Evolutionary conservation across 2,888 invertebrate species (phyloP).

Genomic region (Candidula unifasciata): DNA sequence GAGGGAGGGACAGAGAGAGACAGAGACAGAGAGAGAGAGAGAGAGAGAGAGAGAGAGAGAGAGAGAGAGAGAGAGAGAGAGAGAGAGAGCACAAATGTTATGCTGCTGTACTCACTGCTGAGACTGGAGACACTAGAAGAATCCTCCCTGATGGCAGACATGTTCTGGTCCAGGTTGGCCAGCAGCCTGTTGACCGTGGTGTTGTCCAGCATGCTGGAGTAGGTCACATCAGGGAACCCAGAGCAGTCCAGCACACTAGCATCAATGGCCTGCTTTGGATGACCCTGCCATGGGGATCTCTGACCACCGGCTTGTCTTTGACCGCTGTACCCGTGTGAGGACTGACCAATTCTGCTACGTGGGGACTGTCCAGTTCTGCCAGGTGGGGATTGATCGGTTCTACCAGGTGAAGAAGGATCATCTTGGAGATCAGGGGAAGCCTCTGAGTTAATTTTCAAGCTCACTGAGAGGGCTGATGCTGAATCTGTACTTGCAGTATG

Average conservation of each 20-base stretch:
- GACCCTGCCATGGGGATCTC: neutral
- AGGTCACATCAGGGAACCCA: slow-evolving; percentile 45
- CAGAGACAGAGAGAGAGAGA: neutral
- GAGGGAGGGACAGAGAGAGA: no score
- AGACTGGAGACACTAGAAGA: neutral
- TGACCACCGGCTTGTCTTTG: neutral
- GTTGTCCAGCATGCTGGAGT: slow-evolving; percentile 53
- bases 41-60: neutral
- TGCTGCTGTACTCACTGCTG: slow-evolving; percentile 23
- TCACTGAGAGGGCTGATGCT: neutral
- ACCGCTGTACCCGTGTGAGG: neutral
- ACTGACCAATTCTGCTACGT: neutral
- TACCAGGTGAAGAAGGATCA: neutral
- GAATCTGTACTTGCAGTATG: neutral
- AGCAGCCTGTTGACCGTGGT: slow-evolving; percentile 40
- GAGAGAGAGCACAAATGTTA: neutral
- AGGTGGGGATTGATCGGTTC: neutral
- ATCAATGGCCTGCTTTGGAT: neutral
- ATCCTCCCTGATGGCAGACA: slow-evolving; percentile 31
- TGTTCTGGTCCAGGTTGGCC: slow-evolving; percentile 21
- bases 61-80: neutral
- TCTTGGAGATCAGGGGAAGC: neutral
- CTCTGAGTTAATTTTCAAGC: neutral
- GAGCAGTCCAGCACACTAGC: slow-evolving; percentile 31
- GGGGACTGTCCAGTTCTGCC: neutral